Conservation (phyloP, 2,113 vertebrate genomes). For the Chaetops frenatus region DNA sequence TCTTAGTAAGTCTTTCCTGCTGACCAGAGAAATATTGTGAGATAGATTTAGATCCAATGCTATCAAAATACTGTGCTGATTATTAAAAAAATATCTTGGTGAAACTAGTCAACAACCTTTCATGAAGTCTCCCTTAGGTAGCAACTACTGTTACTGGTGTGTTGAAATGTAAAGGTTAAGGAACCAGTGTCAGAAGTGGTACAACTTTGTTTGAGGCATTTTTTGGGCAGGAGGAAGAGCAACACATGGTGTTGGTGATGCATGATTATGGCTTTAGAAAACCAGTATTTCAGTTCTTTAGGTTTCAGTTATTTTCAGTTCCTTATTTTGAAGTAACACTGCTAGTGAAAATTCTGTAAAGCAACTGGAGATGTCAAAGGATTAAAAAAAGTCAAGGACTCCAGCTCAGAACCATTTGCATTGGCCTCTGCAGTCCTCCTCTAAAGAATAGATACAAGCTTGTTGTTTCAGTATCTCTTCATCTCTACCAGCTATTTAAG, state of each 20-base stretch:
- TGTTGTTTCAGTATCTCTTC: neutral
- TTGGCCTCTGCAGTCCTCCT: neutral
- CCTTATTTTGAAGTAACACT: neutral
- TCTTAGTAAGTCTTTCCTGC: neutral
- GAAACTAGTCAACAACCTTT: neutral
- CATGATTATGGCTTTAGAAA: neutral
- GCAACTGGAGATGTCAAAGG: neutral
- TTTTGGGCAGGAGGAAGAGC: fast-evolving
- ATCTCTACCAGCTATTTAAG: neutral
- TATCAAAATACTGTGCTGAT: neutral
- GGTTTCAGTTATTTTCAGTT: neutral
- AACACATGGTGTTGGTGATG: neutral
- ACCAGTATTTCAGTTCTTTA: neutral
- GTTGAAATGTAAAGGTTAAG: neutral
- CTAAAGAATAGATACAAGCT: neutral
- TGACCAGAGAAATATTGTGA: neutral
- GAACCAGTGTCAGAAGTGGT: neutral
- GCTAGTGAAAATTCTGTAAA: neutral
- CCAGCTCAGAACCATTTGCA: neutral
- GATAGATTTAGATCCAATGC: neutral
- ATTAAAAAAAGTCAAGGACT: neutral
- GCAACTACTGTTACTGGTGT: neutral
- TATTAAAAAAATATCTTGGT: neutral
- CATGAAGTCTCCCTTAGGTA: neutral
- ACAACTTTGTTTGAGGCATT: neutral